phyloP scores from a whole-genome alignment of 2,113 vertebrate genomes.

The Bubo bubo region DNA sequence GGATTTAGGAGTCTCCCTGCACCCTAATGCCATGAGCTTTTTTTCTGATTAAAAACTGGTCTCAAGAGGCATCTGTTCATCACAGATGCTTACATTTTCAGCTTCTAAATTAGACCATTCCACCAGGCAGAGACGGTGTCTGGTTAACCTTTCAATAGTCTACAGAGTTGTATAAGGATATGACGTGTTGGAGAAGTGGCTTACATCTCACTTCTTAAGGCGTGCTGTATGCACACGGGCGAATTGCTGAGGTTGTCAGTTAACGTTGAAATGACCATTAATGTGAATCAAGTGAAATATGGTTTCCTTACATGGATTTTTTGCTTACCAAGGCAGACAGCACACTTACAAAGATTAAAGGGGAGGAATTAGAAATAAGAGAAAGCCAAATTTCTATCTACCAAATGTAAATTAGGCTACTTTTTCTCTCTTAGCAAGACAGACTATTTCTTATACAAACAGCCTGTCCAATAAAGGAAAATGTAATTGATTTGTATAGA shows the following conservation, averaged over 20 bases:
- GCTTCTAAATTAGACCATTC: background rate
- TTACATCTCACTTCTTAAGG: background rate
- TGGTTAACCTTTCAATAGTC: background rate
- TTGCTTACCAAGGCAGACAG: background rate
- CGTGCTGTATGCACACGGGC: fast-evolving
- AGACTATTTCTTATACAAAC: background rate
- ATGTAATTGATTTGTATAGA: background rate
- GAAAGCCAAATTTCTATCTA: background rate
- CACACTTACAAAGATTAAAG: background rate
- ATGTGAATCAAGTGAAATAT: background rate
- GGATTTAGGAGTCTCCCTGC: background rate
- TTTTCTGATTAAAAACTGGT: background rate
- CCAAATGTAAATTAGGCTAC: background rate
- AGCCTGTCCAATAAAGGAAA: background rate
- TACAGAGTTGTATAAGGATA: background rate
- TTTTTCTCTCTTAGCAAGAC: background rate
- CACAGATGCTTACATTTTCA: background rate
- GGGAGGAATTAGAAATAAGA: background rate
- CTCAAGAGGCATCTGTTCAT: background rate
- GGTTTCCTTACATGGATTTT: background rate
- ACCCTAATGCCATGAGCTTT: background rate
- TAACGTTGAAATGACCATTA: background rate
- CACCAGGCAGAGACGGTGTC: background rate
- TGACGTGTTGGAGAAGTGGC: background rate
- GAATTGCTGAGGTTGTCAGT: background rate